phyloP scores from a whole-genome alignment of 2,797 vertebrate species.

The Chromis chromis region DNA sequence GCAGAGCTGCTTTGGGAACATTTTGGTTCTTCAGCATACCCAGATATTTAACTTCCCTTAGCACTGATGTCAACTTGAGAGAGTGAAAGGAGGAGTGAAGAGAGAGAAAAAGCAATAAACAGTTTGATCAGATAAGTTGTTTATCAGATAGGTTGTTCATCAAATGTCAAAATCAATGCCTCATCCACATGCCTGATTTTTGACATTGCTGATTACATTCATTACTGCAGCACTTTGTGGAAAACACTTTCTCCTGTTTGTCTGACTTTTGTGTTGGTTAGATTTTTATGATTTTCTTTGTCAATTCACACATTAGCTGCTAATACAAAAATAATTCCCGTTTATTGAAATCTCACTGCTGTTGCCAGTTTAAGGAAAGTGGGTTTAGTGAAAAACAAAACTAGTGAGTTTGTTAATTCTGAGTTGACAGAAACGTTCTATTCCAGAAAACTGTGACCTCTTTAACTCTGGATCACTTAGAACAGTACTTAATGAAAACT shows the following conservation, averaged over 20 bases:
- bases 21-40: slow-evolving; percentile 81
- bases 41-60: slow-evolving; percentile 85
- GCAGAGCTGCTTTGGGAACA: slow-evolving; percentile 80
- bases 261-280: slow-evolving; percentile 7
- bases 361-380: neutral
- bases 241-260: neutral
- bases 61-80: slow-evolving; percentile 82
- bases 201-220: neutral
- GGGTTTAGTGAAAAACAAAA: neutral
- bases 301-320: neutral
- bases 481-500: too few relatives aligned
- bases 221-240: neutral
- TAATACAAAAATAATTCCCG: slow-evolving; percentile 6
- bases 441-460: neutral
- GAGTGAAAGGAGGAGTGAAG: slow-evolving; percentile 17
- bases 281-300: neutral
- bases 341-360: slow-evolving; percentile 4
- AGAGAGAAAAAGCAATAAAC: neutral
- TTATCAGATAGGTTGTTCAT: neutral
- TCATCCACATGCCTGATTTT: neutral
- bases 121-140: neutral
- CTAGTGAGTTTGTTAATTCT: neutral
- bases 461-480: neutral
- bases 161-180: too few relatives aligned
- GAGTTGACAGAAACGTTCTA: too few relatives aligned